Conservation (phyloP, 2,113 vertebrate species). For the Chaenogobius annularis region DNA sequence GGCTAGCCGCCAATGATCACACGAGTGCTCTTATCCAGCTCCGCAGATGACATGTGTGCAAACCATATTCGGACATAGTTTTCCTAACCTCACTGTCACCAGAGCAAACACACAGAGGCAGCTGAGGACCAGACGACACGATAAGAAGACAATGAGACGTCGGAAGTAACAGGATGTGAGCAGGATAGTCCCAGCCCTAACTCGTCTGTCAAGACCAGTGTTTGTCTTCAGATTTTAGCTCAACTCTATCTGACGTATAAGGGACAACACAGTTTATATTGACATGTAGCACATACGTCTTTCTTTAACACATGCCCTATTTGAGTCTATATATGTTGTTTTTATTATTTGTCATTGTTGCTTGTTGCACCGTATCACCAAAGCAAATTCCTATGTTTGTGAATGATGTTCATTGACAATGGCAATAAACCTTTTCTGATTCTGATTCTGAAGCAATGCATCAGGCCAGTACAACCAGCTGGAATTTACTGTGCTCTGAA, state of each 20-base stretch:
- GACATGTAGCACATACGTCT: slow-evolving; percentile 33
- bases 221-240: slow-evolving; percentile 40
- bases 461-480: slow-evolving; percentile 24
- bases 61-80: slow-evolving; percentile 40
- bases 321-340: too few relatives aligned
- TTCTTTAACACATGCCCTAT: too few relatives aligned
- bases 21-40: slow-evolving; percentile 46
- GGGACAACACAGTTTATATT: slow-evolving; percentile 28
- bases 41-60: slow-evolving; percentile 48
- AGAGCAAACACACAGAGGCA: slow-evolving; percentile 31
- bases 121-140: not conserved
- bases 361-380: too few relatives aligned
- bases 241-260: slow-evolving; percentile 42
- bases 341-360: too few relatives aligned
- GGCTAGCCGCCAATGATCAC: slow-evolving; percentile 37
- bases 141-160: slow-evolving; percentile 26
- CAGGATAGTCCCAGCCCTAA: slow-evolving; percentile 10
- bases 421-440: too few relatives aligned
- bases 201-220: slow-evolving; percentile 18
- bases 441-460: too few relatives aligned
- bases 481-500: not conserved
- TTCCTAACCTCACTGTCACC: slow-evolving; percentile 30
- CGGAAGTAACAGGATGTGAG: slow-evolving; percentile 7
- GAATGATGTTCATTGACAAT: too few relatives aligned
- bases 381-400: too few relatives aligned